Evolutionary conservation across 2,113 vertebrate species (phyloP), one percentile per base, ranked within the genome.

Genomic region (Eulemur rufifrons): DNA sequence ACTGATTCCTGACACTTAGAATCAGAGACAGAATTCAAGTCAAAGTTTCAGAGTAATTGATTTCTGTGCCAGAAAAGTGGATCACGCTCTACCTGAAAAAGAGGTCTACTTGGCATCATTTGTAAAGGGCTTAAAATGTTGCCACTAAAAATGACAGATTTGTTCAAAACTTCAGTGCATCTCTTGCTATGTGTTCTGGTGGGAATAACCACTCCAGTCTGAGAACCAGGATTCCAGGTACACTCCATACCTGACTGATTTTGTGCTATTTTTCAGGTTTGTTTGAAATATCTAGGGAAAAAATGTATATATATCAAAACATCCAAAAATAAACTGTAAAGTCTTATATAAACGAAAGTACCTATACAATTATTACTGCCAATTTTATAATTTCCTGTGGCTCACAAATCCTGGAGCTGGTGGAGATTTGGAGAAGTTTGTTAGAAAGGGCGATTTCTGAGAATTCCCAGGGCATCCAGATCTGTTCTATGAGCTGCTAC

Each of bases 1-100:
- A 69, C 15, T 93, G 42, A 83, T 87, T 90, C 39, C 86, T 95
- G 14, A 74, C n/a, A 92, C 37, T 63, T 88, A 92, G 54, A 47
- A 85, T 69, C 25, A 81, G 17, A 73, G 56, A 68, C 11, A 86
- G 37, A 76, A 92, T 85, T 37, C 94, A n/a, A 97, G 14, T 66
- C 13, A 69, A 63, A 50, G 9, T 50, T 42, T 94, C 47, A 69
- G 5, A 84, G 18, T 77, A 89, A 93, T 39, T 91, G 32, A 94
- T 83, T 84, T 93, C 83, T 64, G 4, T 56, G 59, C 21, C 91
- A 87, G 56, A 50, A 87, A 95, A 84, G 25, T 61, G 13, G 14
- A 56, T 95, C 11, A 39, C 17, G 69, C 25, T 37, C 47, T 39
- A 83, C 39, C 27, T 77, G 21, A 81, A n/a, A 92, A 94, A 45